These are phyloP conservation scores for Globodera ellingtonae DNA, from an alignment of 1,140 invertebrate genomes.

Conservation along the genomic window DNA sequence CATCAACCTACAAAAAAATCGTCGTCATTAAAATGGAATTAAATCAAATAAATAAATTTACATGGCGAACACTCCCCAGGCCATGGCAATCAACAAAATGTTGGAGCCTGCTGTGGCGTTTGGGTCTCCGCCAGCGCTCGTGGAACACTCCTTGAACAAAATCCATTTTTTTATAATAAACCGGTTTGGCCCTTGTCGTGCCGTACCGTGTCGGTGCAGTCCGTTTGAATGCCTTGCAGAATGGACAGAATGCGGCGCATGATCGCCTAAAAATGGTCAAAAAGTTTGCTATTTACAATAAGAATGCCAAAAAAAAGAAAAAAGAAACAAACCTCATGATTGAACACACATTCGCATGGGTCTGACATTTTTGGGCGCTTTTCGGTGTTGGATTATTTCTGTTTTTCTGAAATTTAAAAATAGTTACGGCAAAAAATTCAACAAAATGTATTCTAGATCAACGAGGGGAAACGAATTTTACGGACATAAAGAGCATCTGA, in stretches of 20 bases:
- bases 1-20: background rate
- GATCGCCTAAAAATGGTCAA: constrained; percentile 5
- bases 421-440: background rate
- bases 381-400: background rate
- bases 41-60: background rate
- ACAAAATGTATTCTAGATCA: background rate
- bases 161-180: background rate
- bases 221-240: constrained; percentile 36
- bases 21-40: background rate
- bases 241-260: constrained; percentile 42
- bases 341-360: constrained; percentile 46
- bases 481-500: too few species aligned
- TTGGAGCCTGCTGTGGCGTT: constrained; percentile 20
- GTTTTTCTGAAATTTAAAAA: constrained; percentile 23
- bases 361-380: constrained; percentile 24
- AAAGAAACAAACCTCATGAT: constrained; percentile 26
- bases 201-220: constrained; percentile 30
- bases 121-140: constrained; percentile 4
- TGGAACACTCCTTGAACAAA: constrained; percentile 21
- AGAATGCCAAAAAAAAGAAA: background rate
- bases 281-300: background rate
- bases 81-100: constrained; percentile 39
- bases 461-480: too few species aligned
- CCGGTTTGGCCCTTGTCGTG: background rate
- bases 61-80: constrained; percentile 39